Percentiles rank a stretch among this genome's conserved stretches.
These are phyloP conservation scores for Leptosomus discolor DNA, from an alignment of 2,113 vertebrate genomes.

Conservation along the genomic window DNA sequence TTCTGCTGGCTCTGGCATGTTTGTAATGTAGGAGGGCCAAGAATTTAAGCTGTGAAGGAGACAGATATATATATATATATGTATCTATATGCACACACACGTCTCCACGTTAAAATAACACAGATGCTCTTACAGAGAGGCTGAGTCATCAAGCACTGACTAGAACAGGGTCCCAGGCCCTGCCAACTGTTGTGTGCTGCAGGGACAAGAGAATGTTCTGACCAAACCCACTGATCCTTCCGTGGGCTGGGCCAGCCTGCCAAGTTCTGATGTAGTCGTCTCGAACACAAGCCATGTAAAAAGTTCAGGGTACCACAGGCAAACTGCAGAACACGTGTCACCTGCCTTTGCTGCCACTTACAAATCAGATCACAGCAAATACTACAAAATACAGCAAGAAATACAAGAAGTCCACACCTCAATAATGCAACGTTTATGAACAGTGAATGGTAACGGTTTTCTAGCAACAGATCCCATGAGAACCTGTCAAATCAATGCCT, in stretches of 20 bases:
- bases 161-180: not conserved
- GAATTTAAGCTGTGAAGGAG: not conserved
- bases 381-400: not conserved
- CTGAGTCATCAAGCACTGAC: not conserved
- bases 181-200: not conserved
- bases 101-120: not conserved
- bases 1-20: not conserved
- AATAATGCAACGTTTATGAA: not conserved
- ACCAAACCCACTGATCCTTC: not conserved
- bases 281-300: not conserved
- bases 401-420: not conserved
- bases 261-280: not conserved
- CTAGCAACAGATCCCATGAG: not conserved
- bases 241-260: not conserved
- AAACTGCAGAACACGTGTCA: not conserved
- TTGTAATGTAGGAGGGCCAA: not conserved
- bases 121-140: not conserved
- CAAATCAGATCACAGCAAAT: not conserved
- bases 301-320: not conserved
- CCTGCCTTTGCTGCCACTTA: not conserved
- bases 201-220: not conserved
- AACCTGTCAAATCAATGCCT: not conserved
- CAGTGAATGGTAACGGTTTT: not conserved
- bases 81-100: too few relatives aligned
- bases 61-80: too few relatives aligned